Evolutionary conservation across 1,140 invertebrate genomes (phyloP).

Genomic region (Asbolus verrucosus): DNA sequence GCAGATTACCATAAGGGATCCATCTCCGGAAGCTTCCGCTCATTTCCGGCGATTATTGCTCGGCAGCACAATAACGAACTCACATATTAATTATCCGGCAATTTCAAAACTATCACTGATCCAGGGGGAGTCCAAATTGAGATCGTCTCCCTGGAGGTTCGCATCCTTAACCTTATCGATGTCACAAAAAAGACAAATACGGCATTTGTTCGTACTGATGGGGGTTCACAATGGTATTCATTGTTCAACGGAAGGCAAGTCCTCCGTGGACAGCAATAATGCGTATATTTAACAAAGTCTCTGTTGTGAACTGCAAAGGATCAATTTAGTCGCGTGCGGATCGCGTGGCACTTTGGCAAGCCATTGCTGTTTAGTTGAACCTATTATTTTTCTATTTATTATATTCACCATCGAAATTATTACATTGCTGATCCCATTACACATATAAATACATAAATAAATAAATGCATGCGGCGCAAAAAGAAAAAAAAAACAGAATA

Average conservation of each 20-base stretch:
- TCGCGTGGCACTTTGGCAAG: not conserved
- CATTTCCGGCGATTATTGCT: conserved; percentile 41
- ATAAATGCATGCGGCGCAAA: no score
- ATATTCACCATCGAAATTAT: no score
- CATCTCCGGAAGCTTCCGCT: not conserved
- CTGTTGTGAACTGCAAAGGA: not conserved
- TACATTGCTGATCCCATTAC: no score
- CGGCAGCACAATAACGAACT: conserved; percentile 28
- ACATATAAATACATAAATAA: no score
- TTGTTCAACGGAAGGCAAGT: conserved; percentile 4
- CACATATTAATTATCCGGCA: conserved; percentile 19
- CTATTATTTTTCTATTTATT: conserved; percentile 34
- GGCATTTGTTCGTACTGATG: not conserved
- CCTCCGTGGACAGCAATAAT: conserved; percentile 11
- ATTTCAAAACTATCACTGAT: conserved; percentile 18
- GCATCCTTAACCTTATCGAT: no score
- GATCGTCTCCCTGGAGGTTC: no score
- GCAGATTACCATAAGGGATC: conserved; percentile 48
- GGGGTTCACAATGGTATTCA: conserved; percentile 11
- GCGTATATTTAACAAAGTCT: conserved; percentile 19
- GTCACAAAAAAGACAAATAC: no score
- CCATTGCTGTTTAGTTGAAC: conserved; percentile 1
- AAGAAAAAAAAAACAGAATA: no score
- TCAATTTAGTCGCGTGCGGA: conserved; percentile 38
- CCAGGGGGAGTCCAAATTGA: conserved; percentile 6